A percentile compares a stretch with the other conserved stretches of the same genome.
Conservation (phyloP, 1,140 invertebrate genomes). For the Caenorhabditis brenneri region DNA sequence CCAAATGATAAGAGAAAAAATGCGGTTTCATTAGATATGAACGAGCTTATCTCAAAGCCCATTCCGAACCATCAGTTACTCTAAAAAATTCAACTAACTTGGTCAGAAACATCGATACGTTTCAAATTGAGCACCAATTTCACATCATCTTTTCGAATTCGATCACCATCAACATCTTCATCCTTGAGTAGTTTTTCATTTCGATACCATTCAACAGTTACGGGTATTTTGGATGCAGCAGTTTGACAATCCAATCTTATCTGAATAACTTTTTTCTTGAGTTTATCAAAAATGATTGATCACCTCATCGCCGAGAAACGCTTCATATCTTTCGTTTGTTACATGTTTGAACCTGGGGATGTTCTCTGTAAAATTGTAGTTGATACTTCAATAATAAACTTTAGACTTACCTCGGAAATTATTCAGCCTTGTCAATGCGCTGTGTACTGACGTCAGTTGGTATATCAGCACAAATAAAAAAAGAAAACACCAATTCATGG, state of each 20-base stretch:
- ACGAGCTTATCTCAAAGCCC: too few species aligned
- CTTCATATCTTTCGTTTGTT: conserved; percentile 22
- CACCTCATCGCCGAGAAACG: conserved; percentile 2
- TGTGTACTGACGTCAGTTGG: not conserved
- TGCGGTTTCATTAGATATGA: too few species aligned
- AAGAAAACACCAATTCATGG: not conserved
- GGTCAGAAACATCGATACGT: conserved; percentile 16
- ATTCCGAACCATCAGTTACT: too few species aligned
- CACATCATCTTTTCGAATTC: not conserved
- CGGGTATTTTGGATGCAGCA: not conserved
- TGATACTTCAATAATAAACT: not conserved
- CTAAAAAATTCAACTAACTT: too few species aligned
- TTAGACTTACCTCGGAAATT: conserved; percentile 1
- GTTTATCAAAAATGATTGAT: not conserved
- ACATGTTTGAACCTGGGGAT: conserved; percentile 19
- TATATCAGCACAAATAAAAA: not conserved
- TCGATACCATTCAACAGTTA: not conserved
- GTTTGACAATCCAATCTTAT: conserved; percentile 12
- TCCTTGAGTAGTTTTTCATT: not conserved
- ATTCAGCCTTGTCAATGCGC: not conserved
- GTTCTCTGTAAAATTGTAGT: not conserved
- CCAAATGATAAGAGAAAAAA: too few species aligned
- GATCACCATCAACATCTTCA: not conserved
- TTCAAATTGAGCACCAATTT: not conserved
- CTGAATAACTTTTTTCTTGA: not conserved